These are phyloP conservation scores for Orchesellides sinensis DNA, from an alignment of 2,888 invertebrate species.

Conservation along the genomic window DNA sequence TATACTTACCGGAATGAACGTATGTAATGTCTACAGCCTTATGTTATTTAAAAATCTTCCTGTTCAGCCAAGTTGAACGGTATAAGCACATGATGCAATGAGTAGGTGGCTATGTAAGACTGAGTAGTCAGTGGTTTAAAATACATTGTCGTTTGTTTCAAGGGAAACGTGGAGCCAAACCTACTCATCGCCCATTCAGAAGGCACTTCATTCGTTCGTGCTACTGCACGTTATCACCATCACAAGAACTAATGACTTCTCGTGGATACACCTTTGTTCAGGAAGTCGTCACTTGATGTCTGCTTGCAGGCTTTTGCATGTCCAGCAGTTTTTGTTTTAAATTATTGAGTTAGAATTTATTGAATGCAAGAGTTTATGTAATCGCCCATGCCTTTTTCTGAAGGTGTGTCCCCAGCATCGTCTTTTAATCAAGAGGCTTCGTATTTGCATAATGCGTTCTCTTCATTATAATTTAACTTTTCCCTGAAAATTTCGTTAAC, in stretches of 20 bases:
- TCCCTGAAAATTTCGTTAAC: too few relatives aligned
- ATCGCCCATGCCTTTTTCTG: neutral
- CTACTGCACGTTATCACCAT: neutral
- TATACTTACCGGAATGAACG: too few relatives aligned
- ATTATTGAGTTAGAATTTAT: neutral
- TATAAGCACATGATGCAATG: neutral
- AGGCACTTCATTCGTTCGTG: neutral
- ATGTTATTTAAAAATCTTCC: neutral
- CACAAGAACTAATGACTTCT: constrained; percentile 26
- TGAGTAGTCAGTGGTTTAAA: too few relatives aligned
- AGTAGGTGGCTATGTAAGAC: neutral
- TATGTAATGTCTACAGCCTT: too few relatives aligned
- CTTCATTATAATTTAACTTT: too few relatives aligned
- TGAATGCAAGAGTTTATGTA: neutral
- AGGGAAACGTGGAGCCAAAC: constrained; percentile 17
- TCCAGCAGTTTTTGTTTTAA: too few relatives aligned
- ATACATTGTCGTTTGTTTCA: constrained; percentile 14
- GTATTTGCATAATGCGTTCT: constrained; percentile 55
- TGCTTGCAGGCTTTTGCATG: too few relatives aligned
- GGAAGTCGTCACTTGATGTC: neutral
- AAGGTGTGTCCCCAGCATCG: constrained; percentile 50
- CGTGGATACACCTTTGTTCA: constrained; percentile 39
- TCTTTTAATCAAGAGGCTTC: constrained; percentile 41
- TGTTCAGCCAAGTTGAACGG: neutral
- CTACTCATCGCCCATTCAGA: constrained; percentile 11